Evolutionary conservation across 2,797 vertebrate genomes (phyloP), one percentile per base, ranked within the genome.

Genomic region (Aulostomus chinensis): DNA sequence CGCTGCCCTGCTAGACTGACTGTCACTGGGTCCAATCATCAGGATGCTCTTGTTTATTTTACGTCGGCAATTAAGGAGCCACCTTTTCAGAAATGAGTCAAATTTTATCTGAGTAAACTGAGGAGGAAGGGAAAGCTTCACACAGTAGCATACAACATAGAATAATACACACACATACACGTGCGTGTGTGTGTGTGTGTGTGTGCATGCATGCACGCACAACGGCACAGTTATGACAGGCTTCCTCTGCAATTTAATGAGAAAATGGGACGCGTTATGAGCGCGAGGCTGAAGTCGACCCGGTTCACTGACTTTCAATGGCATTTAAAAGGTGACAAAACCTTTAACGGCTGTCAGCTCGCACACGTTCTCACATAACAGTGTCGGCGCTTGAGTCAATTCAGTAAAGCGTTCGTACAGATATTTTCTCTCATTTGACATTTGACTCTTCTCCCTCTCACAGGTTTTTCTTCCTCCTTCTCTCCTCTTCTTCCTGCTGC

Each of bases 321-420:
- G 4, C 30, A 33, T 61, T 75, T 14, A 75, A 75, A 47, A 58
- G 48, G 65, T 54, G 56, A 60, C 33, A 58, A 30, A 40, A 10
- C 14, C 16, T 59, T 42, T 34, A 22, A 9, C 1, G 16, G 17
- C 46, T 32, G 42, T 61, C 52, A 46, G 46, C 36, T 4, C 2
- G 7, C 16, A 20, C 25, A 20, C 18, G 7, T 30, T 24, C 37
- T 42, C 42, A 35, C 16, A 37, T 18, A 24, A 30, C 11, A 4
- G 26, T 1, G 8, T 8, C 31, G 17, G 16, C 11, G 9, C 50
- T 8, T 1, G 9, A 36, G 18, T 9, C 16, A 2, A 29, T 9
- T 36, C 25, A n/a, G 17, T 8, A 1, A 13, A 8, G 39, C 24
- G 20, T 41, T 51, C 11, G 36, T 14, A 22, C 25, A 38, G 24